Conservation (phyloP, 2,113 vertebrate genomes). For the Formicarius rufipectus region DNA sequence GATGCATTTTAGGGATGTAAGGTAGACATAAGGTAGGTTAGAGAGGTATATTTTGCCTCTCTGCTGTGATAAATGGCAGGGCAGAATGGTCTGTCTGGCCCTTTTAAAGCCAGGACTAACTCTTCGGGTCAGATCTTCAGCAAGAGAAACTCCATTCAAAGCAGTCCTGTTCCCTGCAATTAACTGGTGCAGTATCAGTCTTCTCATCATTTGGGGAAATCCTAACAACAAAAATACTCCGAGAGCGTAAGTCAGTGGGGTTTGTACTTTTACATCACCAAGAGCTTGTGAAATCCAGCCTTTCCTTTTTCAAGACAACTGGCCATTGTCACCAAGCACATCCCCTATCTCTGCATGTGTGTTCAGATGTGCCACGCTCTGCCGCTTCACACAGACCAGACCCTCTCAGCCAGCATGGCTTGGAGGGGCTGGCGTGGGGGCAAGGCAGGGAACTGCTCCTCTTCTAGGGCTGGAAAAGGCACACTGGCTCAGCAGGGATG, state of each 20-base stretch:
- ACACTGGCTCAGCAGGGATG: not conserved
- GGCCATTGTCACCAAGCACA: not conserved
- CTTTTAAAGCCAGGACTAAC: not conserved
- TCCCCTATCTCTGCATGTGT: accelerated
- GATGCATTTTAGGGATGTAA: not conserved
- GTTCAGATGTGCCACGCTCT: accelerated
- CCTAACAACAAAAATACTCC: not conserved
- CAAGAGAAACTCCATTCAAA: not conserved
- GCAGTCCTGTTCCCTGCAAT: not conserved
- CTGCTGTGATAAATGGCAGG: not conserved
- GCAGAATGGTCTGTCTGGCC: not conserved
- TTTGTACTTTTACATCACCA: not conserved
- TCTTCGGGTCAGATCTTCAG: not conserved
- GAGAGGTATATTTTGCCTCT: not conserved
- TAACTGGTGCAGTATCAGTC: not conserved
- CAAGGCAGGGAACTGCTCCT: not conserved
- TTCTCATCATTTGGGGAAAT: not conserved
- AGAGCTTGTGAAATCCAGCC: not conserved
- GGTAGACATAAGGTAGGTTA: not conserved
- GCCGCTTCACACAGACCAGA: not conserved
- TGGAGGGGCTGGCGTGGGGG: not conserved
- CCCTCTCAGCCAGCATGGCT: accelerated
- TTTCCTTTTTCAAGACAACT: not conserved
- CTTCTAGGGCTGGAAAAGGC: not conserved
- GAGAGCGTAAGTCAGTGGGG: not conserved